These are phyloP conservation scores for Sebastes taczanowskii DNA, from an alignment of 2,797 vertebrate genomes.

Conservation along the genomic window DNA sequence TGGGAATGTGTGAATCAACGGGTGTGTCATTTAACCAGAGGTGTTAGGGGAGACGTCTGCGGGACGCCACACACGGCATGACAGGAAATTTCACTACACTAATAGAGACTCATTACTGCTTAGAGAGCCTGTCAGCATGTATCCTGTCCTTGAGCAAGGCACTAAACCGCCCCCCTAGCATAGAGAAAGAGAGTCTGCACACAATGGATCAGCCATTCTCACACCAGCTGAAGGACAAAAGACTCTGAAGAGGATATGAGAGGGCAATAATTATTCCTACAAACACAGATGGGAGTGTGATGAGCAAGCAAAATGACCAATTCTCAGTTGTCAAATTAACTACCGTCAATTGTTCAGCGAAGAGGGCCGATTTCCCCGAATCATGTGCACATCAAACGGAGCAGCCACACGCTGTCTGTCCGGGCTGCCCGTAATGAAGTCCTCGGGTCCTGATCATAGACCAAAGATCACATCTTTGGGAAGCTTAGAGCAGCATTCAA, in stretches of 20 bases:
- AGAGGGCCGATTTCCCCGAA: slow-evolving; percentile 25
- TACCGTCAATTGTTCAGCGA: slow-evolving; percentile 41
- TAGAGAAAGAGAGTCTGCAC: not conserved
- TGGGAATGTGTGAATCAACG: slow-evolving; percentile 50
- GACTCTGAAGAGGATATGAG: slow-evolving; percentile 43
- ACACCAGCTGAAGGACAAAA: slow-evolving; percentile 28
- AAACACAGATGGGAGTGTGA: slow-evolving; percentile 42
- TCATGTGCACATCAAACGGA: slow-evolving; percentile 49
- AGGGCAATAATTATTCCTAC: slow-evolving; percentile 43
- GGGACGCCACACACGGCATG: not conserved
- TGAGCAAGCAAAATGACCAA: slow-evolving; percentile 51
- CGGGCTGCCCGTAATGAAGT: slow-evolving; percentile 4
- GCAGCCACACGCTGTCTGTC: not conserved
- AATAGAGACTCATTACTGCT: not conserved
- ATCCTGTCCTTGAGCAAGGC: not conserved
- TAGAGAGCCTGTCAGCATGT: not conserved
- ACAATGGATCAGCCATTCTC: slow-evolving; percentile 23
- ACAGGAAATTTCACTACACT: not conserved
- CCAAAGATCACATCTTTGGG: slow-evolving; percentile 24
- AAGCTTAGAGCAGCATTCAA: slow-evolving; percentile 17
- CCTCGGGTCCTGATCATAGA: slow-evolving; percentile 13
- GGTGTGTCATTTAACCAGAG: slow-evolving; percentile 17
- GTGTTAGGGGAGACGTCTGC: slow-evolving; percentile 5
- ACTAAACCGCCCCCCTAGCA: not conserved
- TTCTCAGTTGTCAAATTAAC: slow-evolving; percentile 51